Base-by-base conservation (phyloP, 2,888 invertebrate genomes). In the Melipona bicolor region DNA sequence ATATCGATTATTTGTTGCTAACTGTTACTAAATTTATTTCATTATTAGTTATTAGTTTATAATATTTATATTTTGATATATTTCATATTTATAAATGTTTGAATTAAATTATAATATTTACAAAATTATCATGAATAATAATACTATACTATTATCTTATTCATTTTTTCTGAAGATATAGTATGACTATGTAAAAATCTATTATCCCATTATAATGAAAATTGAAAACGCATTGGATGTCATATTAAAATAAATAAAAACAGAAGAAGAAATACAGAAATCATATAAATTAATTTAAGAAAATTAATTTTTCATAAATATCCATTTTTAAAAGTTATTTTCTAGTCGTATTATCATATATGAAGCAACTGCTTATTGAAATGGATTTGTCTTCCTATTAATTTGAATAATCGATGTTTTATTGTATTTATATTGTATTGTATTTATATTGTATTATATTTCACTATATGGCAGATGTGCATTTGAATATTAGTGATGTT, bases 61-160 rank as follows among this genome's bases (percentile, higher is more conserved):
- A 27, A 27, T 27, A 27, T 27, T 27, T 27, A 6, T 54, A 54
- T 21, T 21, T 54, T 54, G 11, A 0, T n/a, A n/a, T n/a, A n/a
- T 5, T n/a, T 56, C 5, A n/a, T n/a, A 13, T 0, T 56, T 13
- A 27, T 0, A 0, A 56, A n/a, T 13, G n/a, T 1, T n/a, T 2
- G 5, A 56, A n/a, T 56, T 56, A 15, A n/a, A 0, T 24, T 15
- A 15, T 27, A 61, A 61, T 17, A 59, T 61, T 17, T 24, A 17
- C 6, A 9, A 27, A 24, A 17, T 24, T 17, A 19, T 27, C 17
- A 24, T 1, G 17, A 27, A 27, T n/a, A n/a, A 4, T 3, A 61
- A 17, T 61, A 27, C 15, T 27, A 61, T 61, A 27, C 15, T 27
- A 61, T 61, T 3, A 6, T 56, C 0, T 56, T 21, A 56, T 56